Evolutionary conservation across 2,888 invertebrate species (phyloP).

Genomic region (Coelopa pilipes): DNA sequence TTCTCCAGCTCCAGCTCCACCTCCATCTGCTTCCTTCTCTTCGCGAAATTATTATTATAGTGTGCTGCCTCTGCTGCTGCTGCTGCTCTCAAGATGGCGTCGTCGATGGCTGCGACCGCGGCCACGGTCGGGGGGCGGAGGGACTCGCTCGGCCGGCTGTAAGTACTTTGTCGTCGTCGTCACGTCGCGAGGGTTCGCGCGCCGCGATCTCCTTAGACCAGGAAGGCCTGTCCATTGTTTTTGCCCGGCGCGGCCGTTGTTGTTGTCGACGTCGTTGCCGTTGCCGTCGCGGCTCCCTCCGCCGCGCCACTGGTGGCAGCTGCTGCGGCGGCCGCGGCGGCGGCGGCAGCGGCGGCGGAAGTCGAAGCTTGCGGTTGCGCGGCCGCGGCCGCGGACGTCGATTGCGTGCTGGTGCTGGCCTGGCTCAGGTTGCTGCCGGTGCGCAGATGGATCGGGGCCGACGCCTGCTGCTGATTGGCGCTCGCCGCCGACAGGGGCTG

Average conservation of each 20-base stretch:
- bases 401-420: constrained; percentile 64
- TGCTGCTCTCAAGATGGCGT: constrained; percentile 42
- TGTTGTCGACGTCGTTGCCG: constrained; percentile 45
- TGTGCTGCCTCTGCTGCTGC: constrained; percentile 7
- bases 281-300: constrained; percentile 33
- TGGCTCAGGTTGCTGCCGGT: constrained; percentile 64
- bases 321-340: constrained; percentile 45
- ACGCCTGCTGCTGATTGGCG: constrained; percentile 42
- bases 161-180: not conserved
- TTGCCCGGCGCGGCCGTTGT: constrained; percentile 48
- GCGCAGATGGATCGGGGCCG: constrained; percentile 61
- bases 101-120: constrained; percentile 38
- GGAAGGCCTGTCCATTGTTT: constrained; percentile 62
- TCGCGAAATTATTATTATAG: constrained; percentile 13
- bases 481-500: constrained; percentile 24
- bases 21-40: no score
- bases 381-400: constrained; percentile 58
- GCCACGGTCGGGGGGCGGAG: no score
- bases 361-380: constrained; percentile 53
- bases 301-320: constrained; percentile 43
- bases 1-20: constrained; percentile 5
- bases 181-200: no score
- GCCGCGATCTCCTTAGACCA: constrained; percentile 55
- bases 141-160: no score
- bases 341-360: constrained; percentile 51